phyloP scores from a whole-genome alignment of 2,113 vertebrate species.

The Sphyrna mokarran region DNA sequence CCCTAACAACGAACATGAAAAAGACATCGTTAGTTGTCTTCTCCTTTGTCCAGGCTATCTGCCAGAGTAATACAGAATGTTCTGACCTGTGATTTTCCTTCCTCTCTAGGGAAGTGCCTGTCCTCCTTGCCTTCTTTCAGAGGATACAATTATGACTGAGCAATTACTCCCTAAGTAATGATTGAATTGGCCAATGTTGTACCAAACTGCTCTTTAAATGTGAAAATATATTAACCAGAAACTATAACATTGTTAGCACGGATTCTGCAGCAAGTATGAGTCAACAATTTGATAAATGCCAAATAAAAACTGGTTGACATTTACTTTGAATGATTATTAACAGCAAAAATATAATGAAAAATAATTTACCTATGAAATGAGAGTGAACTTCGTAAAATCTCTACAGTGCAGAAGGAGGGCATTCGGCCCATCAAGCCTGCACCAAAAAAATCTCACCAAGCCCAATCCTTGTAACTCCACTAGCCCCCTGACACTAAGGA shows the following conservation, averaged over 20 bases:
- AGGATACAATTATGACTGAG: background rate
- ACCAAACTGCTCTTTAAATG: background rate
- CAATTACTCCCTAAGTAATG: background rate
- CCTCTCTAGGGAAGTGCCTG: background rate
- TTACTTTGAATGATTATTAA: background rate
- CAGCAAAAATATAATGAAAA: background rate
- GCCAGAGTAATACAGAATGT: background rate
- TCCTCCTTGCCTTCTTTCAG: background rate
- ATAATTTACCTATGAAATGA: background rate
- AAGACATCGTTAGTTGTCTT: background rate
- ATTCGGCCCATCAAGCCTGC: too few relatives aligned
- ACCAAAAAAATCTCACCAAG: too few relatives aligned
- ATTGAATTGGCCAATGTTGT: background rate
- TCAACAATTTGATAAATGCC: background rate
- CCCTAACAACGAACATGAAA: background rate
- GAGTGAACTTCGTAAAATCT: background rate
- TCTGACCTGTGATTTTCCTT: background rate
- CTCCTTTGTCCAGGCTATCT: background rate
- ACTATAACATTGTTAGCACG: background rate
- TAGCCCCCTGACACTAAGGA: too few relatives aligned
- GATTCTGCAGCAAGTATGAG: constrained; percentile 6
- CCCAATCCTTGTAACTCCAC: too few relatives aligned
- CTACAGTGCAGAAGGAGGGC: too few relatives aligned
- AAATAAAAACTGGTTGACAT: constrained; percentile 1
- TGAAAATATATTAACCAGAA: background rate